These are phyloP conservation scores for Spisula solida DNA, from an alignment of 2,888 invertebrate species.

Conservation along the genomic window DNA sequence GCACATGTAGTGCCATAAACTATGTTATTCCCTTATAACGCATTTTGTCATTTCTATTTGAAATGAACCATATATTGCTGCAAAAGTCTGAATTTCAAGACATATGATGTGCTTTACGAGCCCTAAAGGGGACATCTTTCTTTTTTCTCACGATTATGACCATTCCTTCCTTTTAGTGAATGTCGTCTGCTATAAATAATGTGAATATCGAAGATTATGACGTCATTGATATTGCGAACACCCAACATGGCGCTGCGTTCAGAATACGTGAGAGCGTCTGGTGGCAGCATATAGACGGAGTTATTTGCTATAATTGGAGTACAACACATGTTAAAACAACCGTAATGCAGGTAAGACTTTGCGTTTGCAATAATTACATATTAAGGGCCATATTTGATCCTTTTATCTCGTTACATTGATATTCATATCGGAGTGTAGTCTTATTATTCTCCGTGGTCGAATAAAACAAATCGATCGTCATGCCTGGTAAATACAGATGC, in stretches of 20 bases:
- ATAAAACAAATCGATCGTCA: constrained; percentile 27
- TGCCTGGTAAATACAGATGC: constrained; percentile 36
- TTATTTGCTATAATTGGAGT: neutral
- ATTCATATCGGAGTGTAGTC: neutral
- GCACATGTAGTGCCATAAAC: too few relatives aligned
- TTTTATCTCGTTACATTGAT: neutral
- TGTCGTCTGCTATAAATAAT: constrained; percentile 49
- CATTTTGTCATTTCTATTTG: neutral
- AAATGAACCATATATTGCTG: neutral
- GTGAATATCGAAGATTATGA: constrained; percentile 36
- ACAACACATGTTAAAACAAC: neutral
- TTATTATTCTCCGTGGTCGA: neutral
- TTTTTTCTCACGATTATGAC: constrained; percentile 12
- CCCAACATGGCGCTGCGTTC: constrained; percentile 52
- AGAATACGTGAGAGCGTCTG: constrained; percentile 4
- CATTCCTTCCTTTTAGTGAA: constrained; percentile 20
- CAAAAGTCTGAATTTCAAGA: neutral
- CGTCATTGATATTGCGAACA: constrained; percentile 45
- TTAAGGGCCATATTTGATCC: neutral
- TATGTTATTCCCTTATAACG: too few relatives aligned
- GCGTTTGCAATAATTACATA: neutral
- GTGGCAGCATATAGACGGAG: neutral
- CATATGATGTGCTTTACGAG: neutral
- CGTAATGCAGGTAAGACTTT: constrained; percentile 30
- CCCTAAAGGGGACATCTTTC: neutral